phyloP scores from a whole-genome alignment of 2,113 vertebrate genomes.

The Conger conger region DNA sequence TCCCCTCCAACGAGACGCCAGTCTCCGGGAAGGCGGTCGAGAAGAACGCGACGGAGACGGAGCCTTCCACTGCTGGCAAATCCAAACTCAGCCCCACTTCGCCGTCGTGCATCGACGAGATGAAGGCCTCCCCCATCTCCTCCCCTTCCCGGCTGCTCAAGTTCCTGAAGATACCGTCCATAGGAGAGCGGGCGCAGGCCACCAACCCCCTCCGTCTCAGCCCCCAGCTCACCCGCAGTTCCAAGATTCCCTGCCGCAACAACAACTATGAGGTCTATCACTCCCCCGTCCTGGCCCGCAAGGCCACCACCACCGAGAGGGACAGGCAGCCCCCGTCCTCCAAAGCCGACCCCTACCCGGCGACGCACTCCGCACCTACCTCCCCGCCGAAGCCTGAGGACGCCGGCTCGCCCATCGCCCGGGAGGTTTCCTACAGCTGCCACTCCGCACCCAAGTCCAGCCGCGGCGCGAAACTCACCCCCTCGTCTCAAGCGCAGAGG shows the following conservation, averaged over 20 bases:
- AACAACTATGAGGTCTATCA: constrained; percentile 85
- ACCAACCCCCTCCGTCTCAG: constrained; percentile 77
- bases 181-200: constrained; percentile 70
- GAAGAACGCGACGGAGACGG: constrained; percentile 24
- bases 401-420: constrained; percentile 47
- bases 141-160: constrained; percentile 82
- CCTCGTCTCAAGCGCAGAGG: constrained; percentile 47
- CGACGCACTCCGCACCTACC: constrained; percentile 71
- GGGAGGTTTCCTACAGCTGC: constrained; percentile 62
- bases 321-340: constrained; percentile 64
- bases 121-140: constrained; percentile 61
- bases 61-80: constrained; percentile 56
- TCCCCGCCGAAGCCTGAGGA: constrained; percentile 69
- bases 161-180: constrained; percentile 81
- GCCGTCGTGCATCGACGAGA: constrained; percentile 50
- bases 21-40: constrained; percentile 37
- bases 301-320: constrained; percentile 68
- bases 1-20: constrained; percentile 30
- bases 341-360: constrained; percentile 67
- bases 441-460: constrained; percentile 55
- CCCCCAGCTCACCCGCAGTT: constrained; percentile 84
- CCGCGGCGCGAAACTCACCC: constrained; percentile 35
- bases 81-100: constrained; percentile 58
- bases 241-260: constrained; percentile 87
- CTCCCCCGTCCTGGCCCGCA: constrained; percentile 74